Evolutionary conservation across 2,113 vertebrate genomes (phyloP).

Genomic region (Catagonus wagneri): DNA sequence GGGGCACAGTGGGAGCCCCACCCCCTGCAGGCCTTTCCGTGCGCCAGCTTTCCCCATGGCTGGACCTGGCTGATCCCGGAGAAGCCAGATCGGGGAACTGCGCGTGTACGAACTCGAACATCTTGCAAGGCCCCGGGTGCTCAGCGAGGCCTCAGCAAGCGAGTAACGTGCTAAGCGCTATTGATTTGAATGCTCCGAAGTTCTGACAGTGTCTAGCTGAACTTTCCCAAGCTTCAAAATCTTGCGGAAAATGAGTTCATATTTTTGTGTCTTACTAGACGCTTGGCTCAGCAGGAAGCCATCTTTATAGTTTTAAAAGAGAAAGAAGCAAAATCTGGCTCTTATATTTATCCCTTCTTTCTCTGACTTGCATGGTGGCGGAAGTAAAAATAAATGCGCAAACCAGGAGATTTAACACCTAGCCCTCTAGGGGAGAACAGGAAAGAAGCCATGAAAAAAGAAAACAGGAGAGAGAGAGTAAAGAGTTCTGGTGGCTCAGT

Average conservation of each 20-base stretch:
- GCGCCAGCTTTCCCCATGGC: background rate
- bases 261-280: conserved; percentile 77
- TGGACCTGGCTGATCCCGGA: background rate
- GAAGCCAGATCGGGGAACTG: background rate
- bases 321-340: conserved; percentile 65
- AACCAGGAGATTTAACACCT: conserved; percentile 70
- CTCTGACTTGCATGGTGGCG: background rate
- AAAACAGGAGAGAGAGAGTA: no score
- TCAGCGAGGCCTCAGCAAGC: background rate
- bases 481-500: no score
- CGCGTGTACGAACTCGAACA: background rate
- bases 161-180: background rate
- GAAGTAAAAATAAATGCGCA: conserved; percentile 53
- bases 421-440: conserved; percentile 64
- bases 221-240: conserved; percentile 60
- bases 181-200: background rate
- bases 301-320: conserved; percentile 32
- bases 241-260: conserved; percentile 59
- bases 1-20: fast-evolving
- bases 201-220: conserved; percentile 4
- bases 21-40: background rate
- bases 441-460: background rate
- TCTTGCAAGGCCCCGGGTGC: background rate
- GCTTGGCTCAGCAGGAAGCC: conserved; percentile 61
- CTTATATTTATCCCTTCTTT: conserved; percentile 50